Evolutionary conservation across 2,797 vertebrate species (phyloP), one percentile per base, ranked within the genome.

Genomic region (Labeo calbasu): DNA sequence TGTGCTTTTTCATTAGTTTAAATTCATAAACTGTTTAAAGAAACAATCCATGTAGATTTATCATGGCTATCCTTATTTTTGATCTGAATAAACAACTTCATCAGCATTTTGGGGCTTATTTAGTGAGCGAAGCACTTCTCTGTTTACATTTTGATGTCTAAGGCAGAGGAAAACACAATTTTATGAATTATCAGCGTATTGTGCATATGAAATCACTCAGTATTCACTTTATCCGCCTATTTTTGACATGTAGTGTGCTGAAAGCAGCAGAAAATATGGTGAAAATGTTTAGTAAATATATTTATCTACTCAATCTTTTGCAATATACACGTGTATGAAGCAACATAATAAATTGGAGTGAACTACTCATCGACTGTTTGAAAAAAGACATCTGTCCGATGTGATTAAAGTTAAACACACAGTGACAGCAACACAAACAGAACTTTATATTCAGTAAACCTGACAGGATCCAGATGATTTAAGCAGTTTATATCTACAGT

Each of bases 401-500:
- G 36, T 51, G 61, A 36, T 28, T 46, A 79, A 66, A 19, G 57
- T 61, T 63, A 77, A 77, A 77, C 40, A 53, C 48, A 25, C n/a
- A 28, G 57, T 77, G 75, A 48, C 57, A 12, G 32, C 32, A 23
- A 61, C 75, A 77, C 55, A 77, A 77, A 63, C 75, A 46, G n/a
- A 5, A 61, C 15, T 87, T 89, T 79, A 28, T 77, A 48, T 77
- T 77, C 14, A 12, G 13, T 25, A 61, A 32, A 79, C 51, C 46
- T 79, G 61, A 79, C 61, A 21, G 17, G 32, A 66, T 66, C 25
- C 77, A 66, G 77, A 65, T 77, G 40, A 77, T 79, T 66, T n/a
- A 79, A 66, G 25, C 23, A 5, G 19, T 66, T 51, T 13, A 1
- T n/a, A 65, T 63, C 59, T 32, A 51, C 9, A 32, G 40, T 50